These are phyloP conservation scores for Trematomus loennbergii DNA, from an alignment of 2,113 vertebrate genomes.

Conservation along the genomic window DNA sequence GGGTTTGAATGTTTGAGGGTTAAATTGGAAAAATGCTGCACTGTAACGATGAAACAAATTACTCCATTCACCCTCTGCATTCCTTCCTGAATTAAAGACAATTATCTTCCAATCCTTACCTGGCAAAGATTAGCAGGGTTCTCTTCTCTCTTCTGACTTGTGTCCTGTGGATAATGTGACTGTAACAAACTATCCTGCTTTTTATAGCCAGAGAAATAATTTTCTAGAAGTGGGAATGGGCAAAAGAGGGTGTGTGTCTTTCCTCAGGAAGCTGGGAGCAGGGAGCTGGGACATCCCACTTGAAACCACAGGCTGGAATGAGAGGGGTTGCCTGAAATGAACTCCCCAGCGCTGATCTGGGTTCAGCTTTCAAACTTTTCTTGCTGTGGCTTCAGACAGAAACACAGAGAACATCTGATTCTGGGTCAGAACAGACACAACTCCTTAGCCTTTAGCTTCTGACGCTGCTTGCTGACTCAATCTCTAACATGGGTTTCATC, in stretches of 20 bases:
- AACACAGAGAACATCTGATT: conserved; percentile 23
- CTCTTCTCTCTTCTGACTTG: conserved; percentile 28
- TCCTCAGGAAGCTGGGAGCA: conserved; percentile 55
- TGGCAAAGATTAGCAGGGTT: conserved; percentile 47
- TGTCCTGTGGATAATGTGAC: conserved; percentile 33
- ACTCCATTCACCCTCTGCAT: conserved; percentile 34
- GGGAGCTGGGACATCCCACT: conserved; percentile 75
- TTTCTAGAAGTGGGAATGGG: conserved; percentile 90
- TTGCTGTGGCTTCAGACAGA: background rate
- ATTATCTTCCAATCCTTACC: conserved; percentile 60
- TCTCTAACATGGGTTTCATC: conserved; percentile 62
- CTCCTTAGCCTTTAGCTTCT: background rate
- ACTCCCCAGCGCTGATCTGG: conserved; percentile 45
- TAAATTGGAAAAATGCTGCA: conserved; percentile 17
- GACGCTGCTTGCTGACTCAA: conserved; percentile 65
- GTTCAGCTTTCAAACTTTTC: conserved; percentile 40
- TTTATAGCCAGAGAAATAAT: conserved; percentile 85
- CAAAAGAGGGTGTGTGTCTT: conserved; percentile 75
- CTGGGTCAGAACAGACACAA: conserved; percentile 30
- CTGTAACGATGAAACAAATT: conserved; percentile 62
- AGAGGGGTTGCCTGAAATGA: conserved; percentile 12
- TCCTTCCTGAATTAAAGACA: conserved; percentile 43
- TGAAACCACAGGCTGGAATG: conserved; percentile 50
- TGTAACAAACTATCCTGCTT: conserved; percentile 36
- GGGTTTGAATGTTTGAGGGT: conserved; percentile 1